Evolutionary conservation across 64 coral and sea anemone species (phyloP).

Genomic region (Astreopora myriophthalma): DNA sequence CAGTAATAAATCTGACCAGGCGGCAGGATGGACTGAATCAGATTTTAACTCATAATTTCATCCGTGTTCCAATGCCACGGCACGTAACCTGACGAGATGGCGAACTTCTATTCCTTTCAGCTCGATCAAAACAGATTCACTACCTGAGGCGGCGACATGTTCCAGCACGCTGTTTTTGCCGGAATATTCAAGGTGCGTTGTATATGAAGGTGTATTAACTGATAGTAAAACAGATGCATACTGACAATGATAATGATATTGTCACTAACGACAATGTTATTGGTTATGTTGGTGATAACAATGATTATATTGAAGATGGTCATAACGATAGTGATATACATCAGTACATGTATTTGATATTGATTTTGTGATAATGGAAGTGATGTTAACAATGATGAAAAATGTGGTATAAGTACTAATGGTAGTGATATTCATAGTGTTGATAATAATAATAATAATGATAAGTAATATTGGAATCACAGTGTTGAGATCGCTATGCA

Average conservation of each 20-base stretch:
- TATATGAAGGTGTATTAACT: no score
- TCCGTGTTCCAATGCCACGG: no score
- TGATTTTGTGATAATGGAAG: no score
- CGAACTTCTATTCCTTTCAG: background rate
- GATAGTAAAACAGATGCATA: no score
- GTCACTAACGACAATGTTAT: background rate
- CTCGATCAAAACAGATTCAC: constrained; percentile 77
- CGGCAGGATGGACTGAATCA: no score
- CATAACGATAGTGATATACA: no score
- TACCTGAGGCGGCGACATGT: constrained; percentile 99
- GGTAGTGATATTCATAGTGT: background rate
- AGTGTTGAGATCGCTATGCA: no score
- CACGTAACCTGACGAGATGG: background rate
- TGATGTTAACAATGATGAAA: no score
- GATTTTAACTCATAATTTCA: no score
- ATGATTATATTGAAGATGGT: background rate
- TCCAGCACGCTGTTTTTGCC: constrained; percentile 96
- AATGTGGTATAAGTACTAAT: background rate
- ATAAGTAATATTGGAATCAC: no score
- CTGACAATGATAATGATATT: background rate
- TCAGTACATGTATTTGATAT: no score
- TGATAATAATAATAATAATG: background rate
- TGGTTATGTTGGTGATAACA: background rate
- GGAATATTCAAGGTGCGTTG: constrained; percentile 82
- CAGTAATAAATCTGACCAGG: no score